phyloP scores from a whole-genome alignment of 2,797 vertebrate genomes.

The Geotrypetes seraphini region DNA sequence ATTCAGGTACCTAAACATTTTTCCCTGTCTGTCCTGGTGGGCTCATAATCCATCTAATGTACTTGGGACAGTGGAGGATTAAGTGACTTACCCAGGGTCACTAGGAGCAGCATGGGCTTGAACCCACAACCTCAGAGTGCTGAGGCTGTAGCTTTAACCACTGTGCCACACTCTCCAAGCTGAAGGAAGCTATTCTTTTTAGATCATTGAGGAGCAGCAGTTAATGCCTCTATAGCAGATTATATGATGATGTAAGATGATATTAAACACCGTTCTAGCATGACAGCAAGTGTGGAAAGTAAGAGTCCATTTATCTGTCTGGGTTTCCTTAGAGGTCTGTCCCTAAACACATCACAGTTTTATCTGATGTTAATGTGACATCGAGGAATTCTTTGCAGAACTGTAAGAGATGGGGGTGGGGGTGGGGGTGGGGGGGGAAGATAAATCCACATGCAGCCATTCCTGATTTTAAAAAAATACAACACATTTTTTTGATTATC shows the following conservation, averaged over 20 bases:
- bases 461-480: slow-evolving; percentile 25
- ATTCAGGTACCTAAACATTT: too few species aligned
- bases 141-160: too few species aligned
- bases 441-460: slow-evolving; percentile 29
- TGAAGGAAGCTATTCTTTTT: slow-evolving; percentile 6
- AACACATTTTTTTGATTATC: slow-evolving; percentile 18
- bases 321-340: slow-evolving; percentile 32
- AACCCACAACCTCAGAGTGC: too few species aligned
- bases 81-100: too few species aligned
- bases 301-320: slow-evolving; percentile 44
- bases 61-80: too few species aligned
- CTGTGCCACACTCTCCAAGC: too few species aligned
- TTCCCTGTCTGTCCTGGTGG: too few species aligned
- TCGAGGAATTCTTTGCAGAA: slow-evolving; percentile 4
- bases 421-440: too few species aligned
- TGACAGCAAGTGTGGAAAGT: slow-evolving; percentile 39
- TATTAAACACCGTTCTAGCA: slow-evolving; percentile 8
- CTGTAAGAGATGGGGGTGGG: slow-evolving; percentile 18
- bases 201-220: slow-evolving; percentile 22
- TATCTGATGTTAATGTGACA: slow-evolving; percentile 39
- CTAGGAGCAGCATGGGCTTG: too few species aligned
- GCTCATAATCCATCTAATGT: too few species aligned
- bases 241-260: slow-evolving; percentile 5
- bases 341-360: slow-evolving; percentile 47
- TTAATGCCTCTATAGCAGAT: slow-evolving; percentile 13